phyloP scores from a whole-genome alignment of 2,888 invertebrate species.

The Ceramica pisi region DNA sequence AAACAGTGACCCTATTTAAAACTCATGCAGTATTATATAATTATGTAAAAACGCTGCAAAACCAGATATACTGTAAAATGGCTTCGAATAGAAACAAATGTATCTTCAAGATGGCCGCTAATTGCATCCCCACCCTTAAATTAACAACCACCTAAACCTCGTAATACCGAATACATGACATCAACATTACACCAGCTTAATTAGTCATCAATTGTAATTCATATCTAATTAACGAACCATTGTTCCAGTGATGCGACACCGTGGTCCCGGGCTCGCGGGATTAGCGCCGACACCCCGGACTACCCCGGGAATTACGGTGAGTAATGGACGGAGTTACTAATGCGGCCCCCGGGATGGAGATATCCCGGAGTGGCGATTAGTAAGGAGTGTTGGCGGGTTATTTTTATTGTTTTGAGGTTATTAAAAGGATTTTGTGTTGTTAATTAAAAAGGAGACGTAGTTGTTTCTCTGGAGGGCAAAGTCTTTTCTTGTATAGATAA shows the following conservation, averaged over 20 bases:
- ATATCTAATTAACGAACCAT: conserved; percentile 65
- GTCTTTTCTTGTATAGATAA: not conserved
- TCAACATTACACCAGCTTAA: conserved; percentile 46
- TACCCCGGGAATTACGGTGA: conserved; percentile 75
- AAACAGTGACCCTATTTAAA: no score
- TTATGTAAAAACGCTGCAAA: no score
- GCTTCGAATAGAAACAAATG: no score
- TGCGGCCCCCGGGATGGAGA: conserved; percentile 60
- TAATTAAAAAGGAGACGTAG: conserved; percentile 3
- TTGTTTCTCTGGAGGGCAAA: not conserved
- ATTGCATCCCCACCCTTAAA: not conserved
- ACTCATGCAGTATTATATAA: no score
- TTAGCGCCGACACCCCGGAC: conserved; percentile 69
- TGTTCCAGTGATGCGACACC: conserved; percentile 70
- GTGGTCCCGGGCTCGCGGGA: conserved; percentile 68
- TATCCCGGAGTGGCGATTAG: conserved; percentile 66
- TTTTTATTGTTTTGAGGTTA: conserved; percentile 33
- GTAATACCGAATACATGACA: conserved; percentile 27
- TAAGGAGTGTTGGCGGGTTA: conserved; percentile 49
- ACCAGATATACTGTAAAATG: no score
- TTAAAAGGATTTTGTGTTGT: conserved; percentile 1
- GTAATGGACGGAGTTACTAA: conserved; percentile 70
- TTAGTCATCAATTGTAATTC: conserved; percentile 63
- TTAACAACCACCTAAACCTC: not conserved
- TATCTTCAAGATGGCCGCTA: not conserved